Evolutionary conservation across 2,797 vertebrate genomes (phyloP), one percentile per base, ranked within the genome.

Genomic region (Lophotriccus pileatus): DNA sequence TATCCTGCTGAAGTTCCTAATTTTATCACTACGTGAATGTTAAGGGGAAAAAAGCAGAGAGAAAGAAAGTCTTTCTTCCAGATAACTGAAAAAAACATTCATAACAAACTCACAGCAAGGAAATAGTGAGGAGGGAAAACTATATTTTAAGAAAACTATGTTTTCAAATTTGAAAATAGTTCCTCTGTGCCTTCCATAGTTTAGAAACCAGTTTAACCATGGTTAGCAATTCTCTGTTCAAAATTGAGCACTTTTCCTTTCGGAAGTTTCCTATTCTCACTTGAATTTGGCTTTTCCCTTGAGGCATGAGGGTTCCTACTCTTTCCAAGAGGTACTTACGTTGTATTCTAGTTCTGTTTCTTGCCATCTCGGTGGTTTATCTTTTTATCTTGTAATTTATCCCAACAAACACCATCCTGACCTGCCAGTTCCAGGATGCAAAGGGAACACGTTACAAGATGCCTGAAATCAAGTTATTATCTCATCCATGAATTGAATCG

Each of bases 391-490:
- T 44, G 14, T 12, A 47, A 77, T 58, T 69, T 67, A 58, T 9
- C 32, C 17, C 43, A 41, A 43, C 28, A 34, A 41, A 19, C n/a
- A 32, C 25, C 43, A 67, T 30, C 46, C 56, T 74, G 47, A 66
- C 22, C 10, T 12, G 52, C 70, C 20, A 6, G 58, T 34, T 70
- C 66, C 3, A 0, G 60, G 41, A 74, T 1, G 44, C 43, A 77
- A 21, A 49, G 32, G 56, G 9, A 73, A 44, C 0, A 0, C 8
- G 13, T 52, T 72, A 37, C 0, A 5, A 69, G 55, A 66, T 19
- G 43, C 24, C 60, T 63, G 24, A 87, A 93, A 84, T 84, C 59
- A 56, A 91, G 24, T 62, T 66, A 82, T 39, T 23, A 63, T 59
- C 78, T 79, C 75, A 58, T 62, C 72, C 13, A 4, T 30, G 23